Base-by-base conservation (phyloP, 2,113 vertebrate species). In the Callopanchax toddi region DNA sequence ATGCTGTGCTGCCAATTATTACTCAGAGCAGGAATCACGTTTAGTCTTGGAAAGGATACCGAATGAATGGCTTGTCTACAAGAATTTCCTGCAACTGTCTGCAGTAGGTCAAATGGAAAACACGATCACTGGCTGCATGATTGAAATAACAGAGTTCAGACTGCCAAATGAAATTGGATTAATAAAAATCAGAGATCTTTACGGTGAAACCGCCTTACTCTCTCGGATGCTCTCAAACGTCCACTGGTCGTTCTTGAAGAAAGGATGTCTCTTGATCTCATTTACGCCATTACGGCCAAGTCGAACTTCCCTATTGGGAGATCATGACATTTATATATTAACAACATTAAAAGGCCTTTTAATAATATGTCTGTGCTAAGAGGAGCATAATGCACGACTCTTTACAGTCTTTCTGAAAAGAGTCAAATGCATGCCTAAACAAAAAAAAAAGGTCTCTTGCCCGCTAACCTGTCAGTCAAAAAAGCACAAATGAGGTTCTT, bases 241-340 rank as follows among this genome's bases (percentile, higher is more conserved):
- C 97, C 97, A 99, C 0, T 98, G 97, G 85, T 99, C 97, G 61
- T 98, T 99, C 92, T 97, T 98, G 87, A 99, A 99, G 91, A 99
- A 99, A 29, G 94, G 92, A 74, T 99, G 97, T 4, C 95, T 90
- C 87, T 98, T 99, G 82, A 99, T 99, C 87, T 99, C 97, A 73
- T 97, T 96, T 36, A 99, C 95, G 0, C 97, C 97, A 48, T 98
- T 97, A 70, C 96, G 92, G 5, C 97, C 97, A 32, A 99, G 91
- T 64, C 97, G 94, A 67, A 98, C 94, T 64, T 99, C 97, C 91
- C 97, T 99, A 79, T 60, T 11, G 8, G 25, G 12, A 17, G n/a
- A n/a, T n/a, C n/a, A n/a, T n/a, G n/a, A n/a, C n/a, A n/a, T n/a
- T n/a, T n/a, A n/a, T n/a, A n/a, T n/a, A n/a, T n/a, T n/a, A n/a